Evolutionary conservation across 2,888 invertebrate genomes (phyloP), one percentile per base, ranked within the genome.

Genomic region (Athalia circularis): DNA sequence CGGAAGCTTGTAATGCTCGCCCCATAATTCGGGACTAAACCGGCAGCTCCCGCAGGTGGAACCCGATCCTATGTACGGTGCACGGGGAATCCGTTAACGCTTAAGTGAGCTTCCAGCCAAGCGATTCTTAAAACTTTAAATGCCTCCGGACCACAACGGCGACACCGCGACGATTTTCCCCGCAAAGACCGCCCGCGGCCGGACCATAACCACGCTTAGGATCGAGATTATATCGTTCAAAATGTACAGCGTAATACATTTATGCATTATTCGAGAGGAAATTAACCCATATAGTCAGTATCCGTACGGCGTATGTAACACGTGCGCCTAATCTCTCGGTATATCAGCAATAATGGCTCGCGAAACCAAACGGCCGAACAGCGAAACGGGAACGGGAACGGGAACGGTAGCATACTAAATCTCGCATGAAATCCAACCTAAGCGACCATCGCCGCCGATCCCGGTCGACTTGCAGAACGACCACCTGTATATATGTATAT

Each of bases 261-360:
- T 84, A 81, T 80, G 81, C 82, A 83, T 82, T 80, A 81, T 79
- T 79, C 75, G 80, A 62, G 79, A 82, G 82, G 81, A 82, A 83
- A 83, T 84, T 83, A 85, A 85, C 84, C 83, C 80, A 81, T 82
- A 83, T 80, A 80, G 77, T 77, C 80, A 82, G 81, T 79, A 80
- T 77, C 79, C 76, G 80, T 80, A 83, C 83, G 82, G 81, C 80
- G 81, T 81, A 84, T 81, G 88, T 88, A 89, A 88, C 88, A 88
- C 85, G 87, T 88, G 89, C 86, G 85, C 83, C 86, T 89, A 88
- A 89, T 89, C 88, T 88, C 84, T 79, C 85, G 84, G 85, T 89
- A 88, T 88, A 89, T 88, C 88, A 88, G 84, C 84, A 85, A 87
- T 89, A 88, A 88, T 86, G 86, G 83, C 74, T 79, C 79, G 29